Evolutionary conservation across 1,140 invertebrate genomes (phyloP).

Genomic region (Oedothorax gibbosus): DNA sequence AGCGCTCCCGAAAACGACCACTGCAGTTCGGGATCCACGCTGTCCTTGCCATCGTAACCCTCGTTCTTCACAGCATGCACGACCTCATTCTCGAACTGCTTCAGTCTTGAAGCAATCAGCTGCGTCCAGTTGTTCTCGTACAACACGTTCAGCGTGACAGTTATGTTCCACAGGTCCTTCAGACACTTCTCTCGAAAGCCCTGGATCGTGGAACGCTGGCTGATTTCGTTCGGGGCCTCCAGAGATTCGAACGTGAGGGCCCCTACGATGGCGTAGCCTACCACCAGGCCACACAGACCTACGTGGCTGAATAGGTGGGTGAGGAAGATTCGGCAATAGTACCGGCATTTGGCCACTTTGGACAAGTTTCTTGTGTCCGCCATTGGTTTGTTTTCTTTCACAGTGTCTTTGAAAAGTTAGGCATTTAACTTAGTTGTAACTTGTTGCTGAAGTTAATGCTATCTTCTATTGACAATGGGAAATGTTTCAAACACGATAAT

Average conservation of each 20-base stretch:
- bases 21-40: slow-evolving; percentile 74
- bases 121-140: slow-evolving; percentile 80
- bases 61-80: slow-evolving; percentile 78
- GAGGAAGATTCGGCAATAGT: slow-evolving; percentile 66
- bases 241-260: slow-evolving; percentile 91
- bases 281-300: slow-evolving; percentile 92
- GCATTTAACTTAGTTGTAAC: too few relatives aligned
- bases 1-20: slow-evolving; percentile 86
- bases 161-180: slow-evolving; percentile 78
- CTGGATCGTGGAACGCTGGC: slow-evolving; percentile 63
- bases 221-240: slow-evolving; percentile 77
- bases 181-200: slow-evolving; percentile 64
- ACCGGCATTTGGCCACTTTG: slow-evolving; percentile 62
- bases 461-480: too few relatives aligned
- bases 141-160: slow-evolving; percentile 79
- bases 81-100: slow-evolving; percentile 81
- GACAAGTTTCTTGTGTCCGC: slow-evolving; percentile 41
- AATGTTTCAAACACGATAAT: too few relatives aligned
- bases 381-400: neutral
- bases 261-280: slow-evolving; percentile 94
- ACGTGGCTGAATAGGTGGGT: slow-evolving; percentile 78
- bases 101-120: slow-evolving; percentile 79
- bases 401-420: too few relatives aligned
- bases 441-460: too few relatives aligned
- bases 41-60: slow-evolving; percentile 82